These are phyloP conservation scores for Dyspetes luteomarginatus DNA, from an alignment of 2,888 invertebrate species.

Conservation along the genomic window DNA sequence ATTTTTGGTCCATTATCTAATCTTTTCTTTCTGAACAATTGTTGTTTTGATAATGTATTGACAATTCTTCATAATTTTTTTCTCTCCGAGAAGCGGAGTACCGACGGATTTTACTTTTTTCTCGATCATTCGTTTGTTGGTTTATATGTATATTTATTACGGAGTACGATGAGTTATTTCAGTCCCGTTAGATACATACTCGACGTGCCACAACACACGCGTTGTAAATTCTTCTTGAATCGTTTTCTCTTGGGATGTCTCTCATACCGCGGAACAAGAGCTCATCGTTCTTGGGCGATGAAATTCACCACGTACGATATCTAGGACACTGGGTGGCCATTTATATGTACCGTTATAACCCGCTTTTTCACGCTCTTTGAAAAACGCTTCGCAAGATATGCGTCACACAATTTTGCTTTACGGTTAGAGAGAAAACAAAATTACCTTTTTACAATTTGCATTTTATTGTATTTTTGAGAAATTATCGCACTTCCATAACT, in stretches of 20 bases:
- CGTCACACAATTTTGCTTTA: slow-evolving; percentile 1
- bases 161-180: slow-evolving; percentile 11
- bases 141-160: slow-evolving; percentile 20
- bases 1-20: background rate
- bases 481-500: background rate
- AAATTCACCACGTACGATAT: slow-evolving; percentile 70
- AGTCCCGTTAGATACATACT: slow-evolving; percentile 37
- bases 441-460: background rate
- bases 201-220: slow-evolving; percentile 5
- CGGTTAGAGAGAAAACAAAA: background rate
- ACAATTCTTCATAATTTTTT: background rate
- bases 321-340: slow-evolving; percentile 81
- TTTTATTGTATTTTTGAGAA: background rate
- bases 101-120: background rate
- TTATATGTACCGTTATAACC: slow-evolving; percentile 82
- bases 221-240: slow-evolving; percentile 48
- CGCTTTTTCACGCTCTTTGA: slow-evolving; percentile 71
- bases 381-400: slow-evolving; percentile 5
- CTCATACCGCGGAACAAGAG: slow-evolving; percentile 2
- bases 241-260: slow-evolving; percentile 3
- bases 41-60: too few species aligned
- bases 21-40: too few species aligned
- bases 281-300: slow-evolving; percentile 25
- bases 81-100: background rate
- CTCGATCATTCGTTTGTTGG: background rate